Percentiles rank a stretch among this genome's conserved stretches.
Conservation (phyloP, 2,888 invertebrate genomes). For the Amphipyra berbera region DNA sequence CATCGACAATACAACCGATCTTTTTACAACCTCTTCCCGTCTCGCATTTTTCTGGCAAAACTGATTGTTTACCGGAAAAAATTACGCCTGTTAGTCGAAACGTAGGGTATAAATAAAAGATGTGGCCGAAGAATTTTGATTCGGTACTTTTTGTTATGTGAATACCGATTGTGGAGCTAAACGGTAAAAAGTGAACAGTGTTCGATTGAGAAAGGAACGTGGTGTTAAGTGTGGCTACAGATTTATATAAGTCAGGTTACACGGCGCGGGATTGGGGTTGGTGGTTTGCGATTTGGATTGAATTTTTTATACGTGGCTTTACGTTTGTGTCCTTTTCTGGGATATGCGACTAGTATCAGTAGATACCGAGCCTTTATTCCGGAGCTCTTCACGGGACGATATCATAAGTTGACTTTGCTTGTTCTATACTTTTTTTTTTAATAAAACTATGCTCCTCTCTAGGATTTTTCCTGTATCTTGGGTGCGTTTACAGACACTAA, state of each 20-base stretch:
- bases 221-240: slow-evolving; percentile 75
- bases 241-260: slow-evolving; percentile 75
- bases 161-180: slow-evolving; percentile 78
- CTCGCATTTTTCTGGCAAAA: slow-evolving; percentile 89
- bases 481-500: too few species aligned
- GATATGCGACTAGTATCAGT: too few species aligned
- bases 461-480: too few species aligned
- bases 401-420: too few species aligned
- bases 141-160: slow-evolving; percentile 80
- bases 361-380: too few species aligned
- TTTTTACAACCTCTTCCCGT: slow-evolving; percentile 87
- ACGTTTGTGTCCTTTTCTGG: too few species aligned
- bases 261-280: slow-evolving; percentile 51
- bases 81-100: slow-evolving; percentile 88
- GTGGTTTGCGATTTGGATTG: slow-evolving; percentile 4
- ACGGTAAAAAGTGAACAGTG: slow-evolving; percentile 75
- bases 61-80: slow-evolving; percentile 90
- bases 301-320: not conserved
- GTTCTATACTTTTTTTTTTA: too few species aligned
- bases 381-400: too few species aligned
- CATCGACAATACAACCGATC: slow-evolving; percentile 73
- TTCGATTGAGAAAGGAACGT: slow-evolving; percentile 80
- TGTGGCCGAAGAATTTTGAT: slow-evolving; percentile 87
- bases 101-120: slow-evolving; percentile 87
- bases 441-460: too few species aligned